phyloP scores from a whole-genome alignment of 2,113 vertebrate genomes.

The Rhipidura dahli region DNA sequence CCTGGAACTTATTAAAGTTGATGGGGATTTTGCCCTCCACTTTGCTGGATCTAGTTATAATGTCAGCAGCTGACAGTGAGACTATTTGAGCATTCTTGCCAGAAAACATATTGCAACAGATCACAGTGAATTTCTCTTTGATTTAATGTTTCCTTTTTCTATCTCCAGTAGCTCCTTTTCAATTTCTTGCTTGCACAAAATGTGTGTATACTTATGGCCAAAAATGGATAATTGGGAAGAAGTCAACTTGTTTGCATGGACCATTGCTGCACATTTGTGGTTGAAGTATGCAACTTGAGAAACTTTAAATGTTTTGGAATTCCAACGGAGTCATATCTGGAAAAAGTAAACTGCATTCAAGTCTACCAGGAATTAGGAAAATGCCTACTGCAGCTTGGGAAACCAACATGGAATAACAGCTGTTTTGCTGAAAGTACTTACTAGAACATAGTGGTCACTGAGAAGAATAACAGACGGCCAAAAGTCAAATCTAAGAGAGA shows the following conservation, averaged over 20 bases:
- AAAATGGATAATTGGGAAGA: background rate
- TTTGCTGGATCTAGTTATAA: background rate
- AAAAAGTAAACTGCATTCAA: background rate
- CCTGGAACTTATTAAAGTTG: background rate
- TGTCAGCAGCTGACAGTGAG: background rate
- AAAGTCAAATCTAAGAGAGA: constrained; percentile 82
- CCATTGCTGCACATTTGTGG: background rate
- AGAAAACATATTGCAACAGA: background rate
- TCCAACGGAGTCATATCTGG: background rate
- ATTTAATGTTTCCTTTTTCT: background rate
- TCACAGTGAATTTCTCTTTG: background rate
- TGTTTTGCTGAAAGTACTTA: constrained; percentile 60
- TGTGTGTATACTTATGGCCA: background rate
- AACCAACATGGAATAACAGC: background rate
- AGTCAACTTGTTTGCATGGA: background rate
- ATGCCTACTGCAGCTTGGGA: background rate
- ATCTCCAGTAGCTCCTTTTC: background rate
- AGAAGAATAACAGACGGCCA: constrained; percentile 90
- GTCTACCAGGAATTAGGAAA: background rate
- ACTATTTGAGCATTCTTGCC: background rate
- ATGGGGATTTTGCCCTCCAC: background rate
- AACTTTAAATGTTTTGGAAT: background rate
- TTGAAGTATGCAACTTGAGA: background rate
- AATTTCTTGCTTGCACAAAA: background rate
- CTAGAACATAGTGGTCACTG: constrained; percentile 85